Evolutionary conservation across 2,888 invertebrate species (phyloP), one percentile per base, ranked within the genome.

Genomic region (Marronus borbonicus): DNA sequence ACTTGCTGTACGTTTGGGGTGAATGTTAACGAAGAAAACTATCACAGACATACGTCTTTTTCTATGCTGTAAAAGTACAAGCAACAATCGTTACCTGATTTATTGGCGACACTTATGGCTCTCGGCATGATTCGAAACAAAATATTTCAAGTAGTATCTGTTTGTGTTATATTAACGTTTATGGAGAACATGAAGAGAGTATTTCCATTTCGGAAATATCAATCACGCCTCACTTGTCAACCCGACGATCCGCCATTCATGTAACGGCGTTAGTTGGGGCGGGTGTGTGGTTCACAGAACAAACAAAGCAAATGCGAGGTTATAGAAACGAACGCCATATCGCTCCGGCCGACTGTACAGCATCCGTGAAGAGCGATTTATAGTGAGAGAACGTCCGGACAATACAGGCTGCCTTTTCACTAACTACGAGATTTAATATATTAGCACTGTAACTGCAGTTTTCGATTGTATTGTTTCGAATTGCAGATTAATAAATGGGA

Each of bases 191-290:
- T 44, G 2, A 44, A 44, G 12, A 12, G 8, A 44, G 31, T 0
- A 36, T 36, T 44, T 12, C 44, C 10, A 44, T 44, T 44, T 8
- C 44, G 12, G 12, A 44, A 12, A 79, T 81, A 81, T 81, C 81
- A 81, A 81, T 81, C 81, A 81, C 80, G 79, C 64, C 62, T 66
- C 44, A 55, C 76, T 80, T 81, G 81, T 81, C 81, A 77, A 76
- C 55, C 44, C 44, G 10, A 76, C 68, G 65, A 72, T 55, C 28
- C 76, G 79, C 77, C 80, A 72, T 81, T 76, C 64, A 81, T 80
- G 80, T 78, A 81, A 80, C 79, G 80, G 80, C 81, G 81, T 79
- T 79, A 81, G 78, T 78, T 76, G 74, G 75, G 60, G 24, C 14
- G 14, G n/a, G 10, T 20, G 20, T 20, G 55, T 20, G 55, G 55